Evolutionary conservation across 2,113 vertebrate species (phyloP).

Genomic region (Thamnophis sirtalis): DNA sequence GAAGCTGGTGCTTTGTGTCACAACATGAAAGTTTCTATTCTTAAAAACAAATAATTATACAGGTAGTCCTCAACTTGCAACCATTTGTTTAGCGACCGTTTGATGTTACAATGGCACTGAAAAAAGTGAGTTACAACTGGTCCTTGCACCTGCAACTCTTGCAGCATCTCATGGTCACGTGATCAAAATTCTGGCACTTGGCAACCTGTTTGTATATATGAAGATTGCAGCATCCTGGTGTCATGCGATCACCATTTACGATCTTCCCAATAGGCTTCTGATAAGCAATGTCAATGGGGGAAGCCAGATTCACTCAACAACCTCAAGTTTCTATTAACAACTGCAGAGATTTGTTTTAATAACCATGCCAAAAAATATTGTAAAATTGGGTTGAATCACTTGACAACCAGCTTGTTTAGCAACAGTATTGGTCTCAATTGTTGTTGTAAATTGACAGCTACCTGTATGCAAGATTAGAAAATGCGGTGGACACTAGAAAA

Average conservation of each 20-base stretch:
- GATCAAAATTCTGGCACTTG: neutral
- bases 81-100: neutral
- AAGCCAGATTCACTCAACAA: neutral
- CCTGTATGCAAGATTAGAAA: neutral
- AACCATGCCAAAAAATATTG: neutral
- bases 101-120: neutral
- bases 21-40: neutral
- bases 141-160: neutral
- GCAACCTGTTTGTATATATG: neutral
- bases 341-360: neutral
- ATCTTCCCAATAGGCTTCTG: neutral
- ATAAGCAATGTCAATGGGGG: neutral
- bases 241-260: neutral
- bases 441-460: neutral
- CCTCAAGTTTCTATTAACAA: neutral
- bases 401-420: neutral
- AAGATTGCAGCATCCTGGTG: neutral
- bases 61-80: neutral
- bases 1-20: neutral
- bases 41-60: neutral
- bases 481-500: neutral
- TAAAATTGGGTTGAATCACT: neutral
- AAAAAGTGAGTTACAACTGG: neutral
- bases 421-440: neutral
- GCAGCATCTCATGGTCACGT: neutral